These are phyloP conservation scores for Onchidella celtica DNA, from an alignment of 2,888 invertebrate species.

Conservation along the genomic window DNA sequence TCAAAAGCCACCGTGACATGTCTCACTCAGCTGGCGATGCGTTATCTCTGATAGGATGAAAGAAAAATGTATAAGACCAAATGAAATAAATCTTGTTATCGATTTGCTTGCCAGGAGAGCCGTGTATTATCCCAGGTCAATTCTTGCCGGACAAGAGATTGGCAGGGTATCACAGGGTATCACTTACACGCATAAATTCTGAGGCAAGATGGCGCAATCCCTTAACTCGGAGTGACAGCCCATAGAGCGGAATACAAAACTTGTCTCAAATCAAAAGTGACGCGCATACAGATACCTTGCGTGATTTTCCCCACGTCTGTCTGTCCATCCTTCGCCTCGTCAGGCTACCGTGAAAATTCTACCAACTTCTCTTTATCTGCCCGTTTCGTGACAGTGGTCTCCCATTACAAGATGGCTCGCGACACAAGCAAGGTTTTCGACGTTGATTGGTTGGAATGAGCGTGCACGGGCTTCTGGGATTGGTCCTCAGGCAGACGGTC, in stretches of 20 bases:
- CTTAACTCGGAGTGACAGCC: not conserved
- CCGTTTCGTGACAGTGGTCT: not conserved
- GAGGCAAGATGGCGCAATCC: not conserved
- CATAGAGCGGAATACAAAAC: not conserved
- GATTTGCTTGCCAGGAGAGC: not conserved
- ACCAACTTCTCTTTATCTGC: not conserved
- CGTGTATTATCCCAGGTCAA: not conserved
- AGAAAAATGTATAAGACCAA: not conserved
- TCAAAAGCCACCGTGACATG: too few species aligned
- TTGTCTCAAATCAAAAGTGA: constrained; percentile 1
- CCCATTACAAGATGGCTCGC: not conserved
- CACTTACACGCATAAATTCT: not conserved
- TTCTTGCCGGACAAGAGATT: not conserved
- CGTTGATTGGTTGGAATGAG: not conserved
- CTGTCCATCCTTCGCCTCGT: not conserved
- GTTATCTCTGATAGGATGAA: too few species aligned
- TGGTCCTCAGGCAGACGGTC: not conserved
- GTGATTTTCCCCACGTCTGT: not conserved
- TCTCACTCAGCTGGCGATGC: too few species aligned
- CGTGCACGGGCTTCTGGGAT: not conserved
- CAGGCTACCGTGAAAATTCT: not conserved
- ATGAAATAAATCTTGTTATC: not conserved
- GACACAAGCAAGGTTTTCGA: not conserved
- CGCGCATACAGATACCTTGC: constrained; percentile 7
- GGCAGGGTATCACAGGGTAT: not conserved